Evolutionary conservation across 1,140 invertebrate species (phyloP), one percentile per base, ranked within the genome.

Genomic region (Paralvinella palmiformis): DNA sequence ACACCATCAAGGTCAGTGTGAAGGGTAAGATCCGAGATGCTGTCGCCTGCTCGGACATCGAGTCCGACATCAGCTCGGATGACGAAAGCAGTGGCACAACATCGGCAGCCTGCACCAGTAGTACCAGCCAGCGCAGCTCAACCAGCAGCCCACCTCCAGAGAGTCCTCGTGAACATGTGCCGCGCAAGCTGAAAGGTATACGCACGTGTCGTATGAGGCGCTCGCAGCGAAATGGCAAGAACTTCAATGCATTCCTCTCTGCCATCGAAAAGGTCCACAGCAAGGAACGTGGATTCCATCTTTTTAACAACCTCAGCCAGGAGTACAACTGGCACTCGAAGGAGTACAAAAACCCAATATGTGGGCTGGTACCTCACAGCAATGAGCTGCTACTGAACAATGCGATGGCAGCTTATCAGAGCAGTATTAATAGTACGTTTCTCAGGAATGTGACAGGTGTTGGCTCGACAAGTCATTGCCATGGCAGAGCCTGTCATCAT

Each of bases 231-330:
- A 67, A 72, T 35, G 68, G 69, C 15, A 79, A 78, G 64, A 78
- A 79, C 69, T 65, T 79, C 33, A 72, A 72, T 65, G 75, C 74
- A 48, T 72, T 79, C 45, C 71, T 79, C 27, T 75, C 75, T 52
- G 74, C 72, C 1, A 71, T 79, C 36, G 74, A 77, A 62, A 78
- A 79, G 56, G 71, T 72, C 62, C 72, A 77, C 59, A 59, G 61
- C 41, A 77, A 77, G 59, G 71, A 76, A 27, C 37, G 58, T n/a
- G 27, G 27, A 45, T 20, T 36, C 15, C 33, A 35, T 24, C 35
- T 59, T 13, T 59, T 36, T 10, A 37, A 29, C 48, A 52, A 22
- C 6, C 48, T 52, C 24, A 52, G 31, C 24, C n/a, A 29, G 31
- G 48, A 52, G 31, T 29, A 29, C 31, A 29, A 22, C 48, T 10